A percentile compares a stretch with the other conserved stretches of the same genome.
Evolutionary conservation across 2,888 invertebrate genomes (phyloP).

Genomic region (Theodoxus fluviatilis): DNA sequence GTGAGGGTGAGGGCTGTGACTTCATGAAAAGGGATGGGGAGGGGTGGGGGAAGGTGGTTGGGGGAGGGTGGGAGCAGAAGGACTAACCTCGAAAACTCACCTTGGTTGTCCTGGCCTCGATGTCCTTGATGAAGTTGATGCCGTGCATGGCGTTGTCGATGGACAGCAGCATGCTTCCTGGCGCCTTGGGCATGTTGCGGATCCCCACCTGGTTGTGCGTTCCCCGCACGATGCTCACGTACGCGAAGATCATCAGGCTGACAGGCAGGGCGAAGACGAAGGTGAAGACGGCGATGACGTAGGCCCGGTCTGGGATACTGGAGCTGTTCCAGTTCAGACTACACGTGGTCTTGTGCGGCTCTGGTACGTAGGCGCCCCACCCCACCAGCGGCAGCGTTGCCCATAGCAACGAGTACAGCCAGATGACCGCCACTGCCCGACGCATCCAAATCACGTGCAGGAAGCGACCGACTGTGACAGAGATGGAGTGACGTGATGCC

Average conservation of each 20-base stretch:
- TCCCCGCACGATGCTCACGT: neutral
- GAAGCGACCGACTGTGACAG: too few species aligned
- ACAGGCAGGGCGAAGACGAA: neutral
- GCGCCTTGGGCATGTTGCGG: neutral
- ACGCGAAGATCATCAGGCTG: neutral
- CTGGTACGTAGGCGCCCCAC: constrained; percentile 20
- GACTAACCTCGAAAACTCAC: too few species aligned
- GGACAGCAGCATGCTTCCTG: neutral
- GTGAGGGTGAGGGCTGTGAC: too few species aligned
- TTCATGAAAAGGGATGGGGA: too few species aligned
- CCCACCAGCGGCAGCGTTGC: constrained; percentile 17
- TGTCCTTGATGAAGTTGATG: neutral
- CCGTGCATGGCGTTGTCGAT: neutral
- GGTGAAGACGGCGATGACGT: too few species aligned
- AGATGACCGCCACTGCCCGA: neutral
- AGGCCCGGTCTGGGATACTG: neutral
- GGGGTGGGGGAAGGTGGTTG: too few species aligned
- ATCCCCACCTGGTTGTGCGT: neutral
- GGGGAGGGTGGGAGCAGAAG: too few species aligned
- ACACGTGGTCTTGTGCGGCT: constrained; percentile 19
- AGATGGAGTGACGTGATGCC: too few species aligned
- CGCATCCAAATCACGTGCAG: too few species aligned
- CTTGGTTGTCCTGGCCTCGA: neutral
- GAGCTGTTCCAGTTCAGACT: constrained; percentile 8
- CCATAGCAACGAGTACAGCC: constrained; percentile 18